Evolutionary conservation across 2,888 invertebrate species (phyloP).

Genomic region (Eupsilia transversa): DNA sequence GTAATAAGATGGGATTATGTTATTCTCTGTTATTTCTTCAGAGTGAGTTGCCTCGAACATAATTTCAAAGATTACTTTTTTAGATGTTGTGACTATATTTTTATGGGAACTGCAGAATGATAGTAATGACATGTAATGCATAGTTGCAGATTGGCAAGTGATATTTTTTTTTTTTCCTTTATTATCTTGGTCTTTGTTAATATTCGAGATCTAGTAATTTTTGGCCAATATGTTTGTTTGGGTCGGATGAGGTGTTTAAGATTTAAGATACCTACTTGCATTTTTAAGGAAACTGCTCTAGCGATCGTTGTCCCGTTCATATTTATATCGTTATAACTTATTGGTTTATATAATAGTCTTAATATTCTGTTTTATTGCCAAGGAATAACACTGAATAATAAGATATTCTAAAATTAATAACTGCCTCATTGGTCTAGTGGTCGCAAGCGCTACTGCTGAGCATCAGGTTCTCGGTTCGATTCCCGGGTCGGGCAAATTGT

Average conservation of each 20-base stretch:
- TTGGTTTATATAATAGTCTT: not conserved
- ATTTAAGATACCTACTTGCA: too few relatives aligned
- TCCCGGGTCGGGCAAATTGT: too few relatives aligned
- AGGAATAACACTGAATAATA: too few relatives aligned
- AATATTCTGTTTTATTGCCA: not conserved
- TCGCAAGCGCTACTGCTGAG: too few relatives aligned
- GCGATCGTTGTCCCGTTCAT: too few relatives aligned
- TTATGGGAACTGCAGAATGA: slow-evolving; percentile 37
- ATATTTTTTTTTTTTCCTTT: slow-evolving; percentile 28
- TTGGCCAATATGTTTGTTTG: not conserved
- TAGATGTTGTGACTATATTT: slow-evolving; percentile 49
- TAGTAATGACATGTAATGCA: slow-evolving; percentile 44
- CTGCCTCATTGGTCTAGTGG: too few relatives aligned
- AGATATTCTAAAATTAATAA: too few relatives aligned
- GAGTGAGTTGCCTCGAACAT: slow-evolving; percentile 59
- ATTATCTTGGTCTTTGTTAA: not conserved
- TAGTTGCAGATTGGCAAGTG: slow-evolving; percentile 26
- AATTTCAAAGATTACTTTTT: slow-evolving; percentile 65
- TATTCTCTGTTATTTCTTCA: slow-evolving; percentile 63
- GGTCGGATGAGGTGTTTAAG: not conserved
- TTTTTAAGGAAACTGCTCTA: not conserved
- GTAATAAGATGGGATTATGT: slow-evolving; percentile 84
- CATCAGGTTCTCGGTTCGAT: too few relatives aligned
- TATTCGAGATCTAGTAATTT: not conserved
- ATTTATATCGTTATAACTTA: not conserved